These are phyloP conservation scores for Danio tinwini DNA, from an alignment of 2,797 vertebrate species.

Conservation along the genomic window DNA sequence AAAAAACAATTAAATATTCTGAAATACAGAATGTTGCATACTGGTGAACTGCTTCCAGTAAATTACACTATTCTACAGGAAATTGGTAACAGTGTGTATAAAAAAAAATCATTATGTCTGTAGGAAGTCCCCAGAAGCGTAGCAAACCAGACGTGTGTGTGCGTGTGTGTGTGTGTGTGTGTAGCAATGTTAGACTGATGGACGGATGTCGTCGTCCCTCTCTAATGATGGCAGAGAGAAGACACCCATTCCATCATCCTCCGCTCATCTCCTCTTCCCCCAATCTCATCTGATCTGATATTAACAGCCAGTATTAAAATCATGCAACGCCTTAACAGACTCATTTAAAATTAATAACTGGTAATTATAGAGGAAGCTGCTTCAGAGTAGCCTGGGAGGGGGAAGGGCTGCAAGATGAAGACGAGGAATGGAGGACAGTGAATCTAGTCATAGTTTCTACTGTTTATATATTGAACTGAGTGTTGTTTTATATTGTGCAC, in stretches of 20 bases:
- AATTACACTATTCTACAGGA: too few relatives aligned
- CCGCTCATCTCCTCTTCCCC: constrained; percentile 69
- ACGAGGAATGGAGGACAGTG: constrained; percentile 31
- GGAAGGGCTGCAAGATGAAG: constrained; percentile 15
- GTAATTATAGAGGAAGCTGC: constrained; percentile 88
- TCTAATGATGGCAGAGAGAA: constrained; percentile 74
- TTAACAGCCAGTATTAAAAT: constrained; percentile 97
- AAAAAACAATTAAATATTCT: too few relatives aligned
- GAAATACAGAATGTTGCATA: too few relatives aligned
- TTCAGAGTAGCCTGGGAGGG: constrained; percentile 44
- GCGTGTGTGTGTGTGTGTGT: constrained; percentile 43
- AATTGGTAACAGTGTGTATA: too few relatives aligned
- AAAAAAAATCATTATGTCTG: too few relatives aligned
- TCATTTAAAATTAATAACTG: constrained; percentile 99
- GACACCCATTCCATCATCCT: constrained; percentile 84
- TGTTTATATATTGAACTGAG: background rate
- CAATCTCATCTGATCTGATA: constrained; percentile 87
- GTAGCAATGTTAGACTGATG: constrained; percentile 52
- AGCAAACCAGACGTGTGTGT: too few relatives aligned
- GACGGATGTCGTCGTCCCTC: constrained; percentile 59
- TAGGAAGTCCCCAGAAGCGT: too few relatives aligned
- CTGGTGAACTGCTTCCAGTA: too few relatives aligned
- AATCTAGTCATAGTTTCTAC: constrained; percentile 12
- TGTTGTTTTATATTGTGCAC: background rate
- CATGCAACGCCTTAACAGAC: constrained; percentile 93